Conservation (phyloP, 2,888 invertebrate genomes). For the Volucella zonaria region DNA sequence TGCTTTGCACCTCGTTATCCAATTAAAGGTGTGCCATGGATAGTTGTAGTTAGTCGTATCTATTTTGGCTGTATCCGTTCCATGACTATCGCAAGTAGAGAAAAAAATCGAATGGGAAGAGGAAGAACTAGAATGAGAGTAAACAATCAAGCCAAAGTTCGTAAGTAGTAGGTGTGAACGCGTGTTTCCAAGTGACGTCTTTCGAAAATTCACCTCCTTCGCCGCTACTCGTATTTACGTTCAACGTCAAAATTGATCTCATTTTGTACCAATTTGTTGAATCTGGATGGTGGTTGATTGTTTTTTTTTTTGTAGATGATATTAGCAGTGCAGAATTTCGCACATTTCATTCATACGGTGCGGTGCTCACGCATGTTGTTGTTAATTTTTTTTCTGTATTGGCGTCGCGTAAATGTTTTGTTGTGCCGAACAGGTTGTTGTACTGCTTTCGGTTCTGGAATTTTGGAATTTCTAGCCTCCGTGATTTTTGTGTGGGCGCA, state of each 20-base stretch:
- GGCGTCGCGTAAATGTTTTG: not conserved
- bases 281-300: not conserved
- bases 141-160: not conserved
- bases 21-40: slow-evolving; percentile 56
- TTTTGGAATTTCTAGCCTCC: slow-evolving; percentile 44
- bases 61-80: slow-evolving; percentile 8
- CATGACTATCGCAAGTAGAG: not conserved
- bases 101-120: slow-evolving; percentile 6
- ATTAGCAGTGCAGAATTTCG: slow-evolving; percentile 28
- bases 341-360: slow-evolving; percentile 43
- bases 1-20: slow-evolving; percentile 45
- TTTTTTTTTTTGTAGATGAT: slow-evolving; percentile 1
- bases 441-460: slow-evolving; percentile 45
- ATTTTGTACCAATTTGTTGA: not conserved
- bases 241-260: too few relatives aligned
- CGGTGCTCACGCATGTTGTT: slow-evolving; percentile 35
- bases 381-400: not conserved
- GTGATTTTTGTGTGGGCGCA: slow-evolving; percentile 25
- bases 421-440: slow-evolving; percentile 25
- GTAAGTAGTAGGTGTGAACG: slow-evolving; percentile 47
- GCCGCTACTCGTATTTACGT: too few relatives aligned
- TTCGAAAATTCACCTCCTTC: not conserved
- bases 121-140: slow-evolving; percentile 11
- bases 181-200: slow-evolving; percentile 39
- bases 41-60: not conserved